A percentile compares a stretch with the other conserved stretches of the same genome.
These are phyloP conservation scores for Crypturellus tataupa DNA, from an alignment of 2,797 vertebrate genomes.

Conservation along the genomic window DNA sequence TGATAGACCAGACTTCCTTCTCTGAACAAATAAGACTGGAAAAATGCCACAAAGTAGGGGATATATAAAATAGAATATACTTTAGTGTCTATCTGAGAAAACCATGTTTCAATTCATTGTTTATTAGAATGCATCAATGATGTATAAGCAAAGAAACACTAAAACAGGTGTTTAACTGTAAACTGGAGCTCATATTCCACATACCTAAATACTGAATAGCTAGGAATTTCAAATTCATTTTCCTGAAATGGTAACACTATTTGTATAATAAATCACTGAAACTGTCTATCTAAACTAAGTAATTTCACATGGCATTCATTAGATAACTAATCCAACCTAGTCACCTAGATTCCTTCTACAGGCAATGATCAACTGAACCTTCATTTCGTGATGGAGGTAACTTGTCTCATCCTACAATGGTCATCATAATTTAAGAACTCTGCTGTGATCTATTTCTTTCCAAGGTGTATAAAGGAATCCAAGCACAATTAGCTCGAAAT, in stretches of 20 bases:
- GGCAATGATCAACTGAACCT: background rate
- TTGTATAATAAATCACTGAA: background rate
- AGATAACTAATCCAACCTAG: background rate
- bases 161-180: background rate
- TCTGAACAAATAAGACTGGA: background rate
- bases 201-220: background rate
- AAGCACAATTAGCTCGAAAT: background rate
- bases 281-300: background rate
- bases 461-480: background rate
- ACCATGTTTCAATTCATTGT: background rate
- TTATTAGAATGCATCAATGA: background rate
- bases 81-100: background rate
- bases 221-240: background rate
- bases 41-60: background rate
- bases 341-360: background rate
- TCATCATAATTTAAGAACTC: background rate
- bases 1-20: background rate
- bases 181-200: background rate
- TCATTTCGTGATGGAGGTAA: background rate
- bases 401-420: background rate
- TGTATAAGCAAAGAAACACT: background rate
- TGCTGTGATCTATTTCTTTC: background rate
- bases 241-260: background rate
- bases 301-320: background rate
- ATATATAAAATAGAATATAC: background rate